These are phyloP conservation scores for Sebastes oblongus DNA, from an alignment of 2,797 vertebrate species.

Conservation along the genomic window DNA sequence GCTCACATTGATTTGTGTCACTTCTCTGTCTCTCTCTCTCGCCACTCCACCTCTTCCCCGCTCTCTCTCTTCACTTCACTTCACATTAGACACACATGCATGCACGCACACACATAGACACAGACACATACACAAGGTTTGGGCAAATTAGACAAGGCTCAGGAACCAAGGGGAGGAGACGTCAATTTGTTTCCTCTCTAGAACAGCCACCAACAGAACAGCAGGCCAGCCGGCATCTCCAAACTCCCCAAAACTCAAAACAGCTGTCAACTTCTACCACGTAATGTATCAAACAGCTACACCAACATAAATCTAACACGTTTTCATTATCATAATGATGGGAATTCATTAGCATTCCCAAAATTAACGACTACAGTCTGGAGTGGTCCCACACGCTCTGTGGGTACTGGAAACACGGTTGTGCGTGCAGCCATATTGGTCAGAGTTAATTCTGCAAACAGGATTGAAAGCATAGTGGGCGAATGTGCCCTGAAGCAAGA, in stretches of 20 bases:
- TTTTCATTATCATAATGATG: neutral
- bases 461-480: conserved; percentile 10
- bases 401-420: neutral
- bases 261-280: neutral
- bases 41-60: conserved; percentile 61
- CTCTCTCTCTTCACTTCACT: conserved; percentile 71
- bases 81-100: conserved; percentile 70
- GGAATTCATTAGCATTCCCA: neutral
- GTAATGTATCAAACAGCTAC: neutral
- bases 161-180: conserved; percentile 51
- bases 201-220: conserved; percentile 27
- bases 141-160: conserved; percentile 81
- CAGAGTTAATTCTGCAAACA: conserved; percentile 7
- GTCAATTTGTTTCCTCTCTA: conserved; percentile 55
- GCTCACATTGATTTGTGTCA: conserved; percentile 77
- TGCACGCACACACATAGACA: conserved; percentile 77
- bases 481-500: conserved; percentile 1
- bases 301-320: neutral
- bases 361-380: neutral
- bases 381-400: neutral
- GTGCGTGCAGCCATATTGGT: conserved; percentile 1
- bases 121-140: conserved; percentile 81
- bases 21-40: conserved; percentile 62
- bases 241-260: neutral
- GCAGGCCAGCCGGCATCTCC: neutral